Base-by-base conservation (phyloP, 2,888 invertebrate genomes). In the Leptopilina myrica region DNA sequence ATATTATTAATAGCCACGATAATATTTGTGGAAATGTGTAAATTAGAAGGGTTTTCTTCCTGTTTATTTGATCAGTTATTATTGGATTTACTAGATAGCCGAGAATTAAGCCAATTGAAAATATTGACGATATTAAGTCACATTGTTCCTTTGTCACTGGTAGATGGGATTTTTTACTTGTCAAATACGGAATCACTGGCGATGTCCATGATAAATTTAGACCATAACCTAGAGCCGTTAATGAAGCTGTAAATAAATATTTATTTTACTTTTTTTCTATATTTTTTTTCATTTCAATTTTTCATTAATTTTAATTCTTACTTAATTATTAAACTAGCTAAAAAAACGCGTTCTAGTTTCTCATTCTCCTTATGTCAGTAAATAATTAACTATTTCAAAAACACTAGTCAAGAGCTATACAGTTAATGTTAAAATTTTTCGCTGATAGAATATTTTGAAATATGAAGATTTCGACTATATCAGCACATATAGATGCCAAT, bases 91-190 rank as follows among this genome's bases (percentile, higher is more conserved):
- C 67, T 9, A 90, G 53, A 0, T 88, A 88, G 7, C 89, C 90
- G 12, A 88, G 53, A 12, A 89, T 84, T 5, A 87, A 85, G 9
- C 90, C 90, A 0, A 90, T 84, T 2, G 87, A 87, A 82, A 89
- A 88, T 43, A 90, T 81, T 5, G 89, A 89, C 5, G 87, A 88
- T n/a, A 91, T 86, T 90, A 89, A 89, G 12, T 90, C 87, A 46
- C 88, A 87, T 77, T 90, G 87, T 59, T 83, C 84, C 56, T 82
- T 79, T 3, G 88, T 88, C 66, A 90, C 86, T 5, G 86, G 82
- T 76, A 88, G 85, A 11, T 85, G 83, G 5, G 88, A 85, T n/a
- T 85, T 78, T 2, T 86, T 82, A 5, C 84, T 81, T 12, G 86
- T 85, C 7, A 90, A 84, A 46, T 88, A 85, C 0, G 90, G 90